Percentiles rank a stretch among this genome's conserved stretches.
Conservation (phyloP, 2,888 invertebrate genomes). For the Catocala sponsa region DNA sequence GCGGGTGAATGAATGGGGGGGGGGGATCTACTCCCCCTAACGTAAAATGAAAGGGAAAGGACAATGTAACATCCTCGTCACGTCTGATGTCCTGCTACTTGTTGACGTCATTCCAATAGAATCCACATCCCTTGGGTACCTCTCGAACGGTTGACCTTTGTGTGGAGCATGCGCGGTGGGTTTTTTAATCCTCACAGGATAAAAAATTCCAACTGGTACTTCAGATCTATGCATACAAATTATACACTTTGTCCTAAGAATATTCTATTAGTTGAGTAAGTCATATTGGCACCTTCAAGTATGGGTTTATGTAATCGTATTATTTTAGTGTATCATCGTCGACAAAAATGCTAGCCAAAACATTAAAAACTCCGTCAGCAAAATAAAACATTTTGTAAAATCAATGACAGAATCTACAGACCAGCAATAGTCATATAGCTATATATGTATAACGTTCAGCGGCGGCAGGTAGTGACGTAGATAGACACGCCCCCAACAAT, state of each 20-base stretch:
- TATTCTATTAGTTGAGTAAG: too few species aligned
- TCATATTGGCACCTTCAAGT: too few species aligned
- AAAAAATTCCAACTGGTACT: too few species aligned
- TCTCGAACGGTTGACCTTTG: slow-evolving; percentile 67
- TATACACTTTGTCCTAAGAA: too few species aligned
- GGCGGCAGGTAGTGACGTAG: slow-evolving; percentile 9
- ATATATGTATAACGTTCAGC: neutral
- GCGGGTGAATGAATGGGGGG: slow-evolving; percentile 10
- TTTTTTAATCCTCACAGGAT: slow-evolving; percentile 11
- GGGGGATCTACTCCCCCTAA: slow-evolving; percentile 42
- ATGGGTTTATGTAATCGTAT: too few species aligned
- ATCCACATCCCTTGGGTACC: slow-evolving; percentile 85
- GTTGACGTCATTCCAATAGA: slow-evolving; percentile 89
- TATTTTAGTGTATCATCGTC: slow-evolving; percentile 28
- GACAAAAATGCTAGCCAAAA: slow-evolving; percentile 25
- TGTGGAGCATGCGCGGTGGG: slow-evolving; percentile 40
- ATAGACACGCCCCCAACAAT: slow-evolving; percentile 56
- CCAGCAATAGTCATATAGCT: neutral
- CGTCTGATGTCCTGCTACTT: slow-evolving; percentile 84
- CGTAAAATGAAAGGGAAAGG: slow-evolving; percentile 64
- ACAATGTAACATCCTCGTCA: slow-evolving; percentile 62
- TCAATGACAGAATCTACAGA: neutral
- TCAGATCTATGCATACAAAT: neutral
- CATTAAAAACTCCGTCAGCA: neutral
- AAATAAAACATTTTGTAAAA: neutral